A percentile compares a stretch with the other conserved stretches of the same genome.
Conservation (phyloP, 2,797 vertebrate genomes). For the Ibycter americanus region DNA sequence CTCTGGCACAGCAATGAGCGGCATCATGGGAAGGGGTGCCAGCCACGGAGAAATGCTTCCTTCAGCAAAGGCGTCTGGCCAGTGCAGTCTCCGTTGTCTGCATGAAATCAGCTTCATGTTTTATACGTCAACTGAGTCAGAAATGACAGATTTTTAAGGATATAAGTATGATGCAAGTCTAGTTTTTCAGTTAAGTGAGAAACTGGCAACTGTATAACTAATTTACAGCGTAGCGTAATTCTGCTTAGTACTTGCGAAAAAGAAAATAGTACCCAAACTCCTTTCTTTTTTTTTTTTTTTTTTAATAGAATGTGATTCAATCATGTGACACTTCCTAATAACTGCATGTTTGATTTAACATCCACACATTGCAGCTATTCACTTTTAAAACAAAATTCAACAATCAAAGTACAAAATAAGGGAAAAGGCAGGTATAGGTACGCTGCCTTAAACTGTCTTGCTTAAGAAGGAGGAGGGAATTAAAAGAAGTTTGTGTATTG, state of each 20-base stretch:
- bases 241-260: not conserved
- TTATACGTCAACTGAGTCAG: not conserved
- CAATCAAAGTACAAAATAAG: not conserved
- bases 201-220: not conserved
- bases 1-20: not conserved
- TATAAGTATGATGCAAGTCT: not conserved
- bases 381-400: not conserved
- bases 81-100: not conserved
- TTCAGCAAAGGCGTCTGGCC: not conserved
- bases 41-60: fast-evolving
- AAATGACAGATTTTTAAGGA: not conserved
- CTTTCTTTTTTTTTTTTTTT: not conserved
- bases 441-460: not conserved
- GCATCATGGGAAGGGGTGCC: not conserved
- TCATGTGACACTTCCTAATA: not conserved
- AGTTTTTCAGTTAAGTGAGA: not conserved
- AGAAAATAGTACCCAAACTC: not conserved
- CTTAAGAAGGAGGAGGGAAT: not conserved
- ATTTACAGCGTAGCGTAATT: not conserved
- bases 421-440: not conserved
- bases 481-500: not conserved
- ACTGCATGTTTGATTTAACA: not conserved
- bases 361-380: not conserved
- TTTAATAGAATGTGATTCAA: not conserved
- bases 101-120: not conserved